A percentile compares a stretch with the other conserved stretches of the same genome.
phyloP scores from a whole-genome alignment of 2,888 invertebrate genomes.

The Hofmannophila pseudospretella region DNA sequence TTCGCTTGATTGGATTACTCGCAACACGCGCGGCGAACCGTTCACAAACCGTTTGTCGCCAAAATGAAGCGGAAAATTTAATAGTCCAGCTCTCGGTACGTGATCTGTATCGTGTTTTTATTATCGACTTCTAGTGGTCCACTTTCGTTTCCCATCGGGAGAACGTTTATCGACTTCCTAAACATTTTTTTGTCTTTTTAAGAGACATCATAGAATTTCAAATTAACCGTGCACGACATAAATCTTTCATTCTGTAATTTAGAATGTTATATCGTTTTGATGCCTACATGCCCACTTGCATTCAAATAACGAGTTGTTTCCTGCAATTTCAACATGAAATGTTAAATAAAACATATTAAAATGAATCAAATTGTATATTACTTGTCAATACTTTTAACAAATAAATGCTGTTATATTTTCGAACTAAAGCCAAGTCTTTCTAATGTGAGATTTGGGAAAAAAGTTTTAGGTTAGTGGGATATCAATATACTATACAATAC shows the following conservation, averaged over 20 bases:
- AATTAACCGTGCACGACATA: conserved; percentile 41
- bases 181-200: conserved; percentile 32
- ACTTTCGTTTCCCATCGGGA: conserved; percentile 58
- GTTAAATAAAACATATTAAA: no score
- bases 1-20: conserved; percentile 30
- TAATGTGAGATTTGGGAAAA: no score
- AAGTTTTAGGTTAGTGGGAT: no score
- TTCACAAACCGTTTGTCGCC: conserved; percentile 61
- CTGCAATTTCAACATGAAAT: no score
- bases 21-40: conserved; percentile 33
- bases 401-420: no score
- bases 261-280: no score
- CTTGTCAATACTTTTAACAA: no score
- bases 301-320: no score
- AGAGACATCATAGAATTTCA: conserved; percentile 35
- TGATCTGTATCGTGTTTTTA: conserved; percentile 62
- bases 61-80: conserved; percentile 71
- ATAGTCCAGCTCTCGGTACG: conserved; percentile 62
- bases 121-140: conserved; percentile 46
- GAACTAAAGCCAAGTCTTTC: no score
- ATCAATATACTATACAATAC: no score
- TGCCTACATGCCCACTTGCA: no score
- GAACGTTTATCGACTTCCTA: conserved; percentile 23
- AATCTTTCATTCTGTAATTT: conserved; percentile 18
- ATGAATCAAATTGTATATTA: no score